Percentiles rank a stretch among this genome's conserved stretches.
These are phyloP conservation scores for Drosophila pseudoobscura DNA, from an alignment of 1,140 invertebrate species.

Conservation along the genomic window DNA sequence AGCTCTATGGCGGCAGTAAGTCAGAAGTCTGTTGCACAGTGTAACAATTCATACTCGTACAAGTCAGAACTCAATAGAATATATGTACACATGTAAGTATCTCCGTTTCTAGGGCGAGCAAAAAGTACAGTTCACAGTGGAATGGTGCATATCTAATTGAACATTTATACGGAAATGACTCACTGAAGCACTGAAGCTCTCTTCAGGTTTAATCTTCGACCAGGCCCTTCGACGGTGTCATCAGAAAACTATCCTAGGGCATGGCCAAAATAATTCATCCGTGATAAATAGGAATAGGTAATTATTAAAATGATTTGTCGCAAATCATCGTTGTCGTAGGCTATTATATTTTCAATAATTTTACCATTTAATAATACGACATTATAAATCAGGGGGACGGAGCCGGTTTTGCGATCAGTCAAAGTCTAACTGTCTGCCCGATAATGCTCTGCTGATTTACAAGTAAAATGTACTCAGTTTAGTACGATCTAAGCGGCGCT, in stretches of 20 bases:
- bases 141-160: not conserved
- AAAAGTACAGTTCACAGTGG: not conserved
- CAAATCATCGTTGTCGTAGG: constrained; percentile 50
- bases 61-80: not conserved
- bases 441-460: constrained; percentile 53
- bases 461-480: constrained; percentile 43
- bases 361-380: constrained; percentile 64
- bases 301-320: constrained; percentile 52
- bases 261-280: constrained; percentile 17
- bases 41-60: too few relatives aligned
- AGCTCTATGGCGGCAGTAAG: too few relatives aligned
- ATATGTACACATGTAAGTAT: not conserved
- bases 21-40: too few relatives aligned
- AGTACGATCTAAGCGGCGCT: constrained; percentile 36
- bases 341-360: constrained; percentile 24
- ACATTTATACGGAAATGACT: not conserved
- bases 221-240: constrained; percentile 26
- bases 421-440: constrained; percentile 50
- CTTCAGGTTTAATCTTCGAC: constrained; percentile 25
- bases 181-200: not conserved
- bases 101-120: constrained; percentile 1
- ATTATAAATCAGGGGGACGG: constrained; percentile 59
- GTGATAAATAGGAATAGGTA: constrained; percentile 33
- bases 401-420: constrained; percentile 71
- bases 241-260: constrained; percentile 11